Conservation (phyloP, 2,888 invertebrate genomes). For the Norana najaformis region DNA sequence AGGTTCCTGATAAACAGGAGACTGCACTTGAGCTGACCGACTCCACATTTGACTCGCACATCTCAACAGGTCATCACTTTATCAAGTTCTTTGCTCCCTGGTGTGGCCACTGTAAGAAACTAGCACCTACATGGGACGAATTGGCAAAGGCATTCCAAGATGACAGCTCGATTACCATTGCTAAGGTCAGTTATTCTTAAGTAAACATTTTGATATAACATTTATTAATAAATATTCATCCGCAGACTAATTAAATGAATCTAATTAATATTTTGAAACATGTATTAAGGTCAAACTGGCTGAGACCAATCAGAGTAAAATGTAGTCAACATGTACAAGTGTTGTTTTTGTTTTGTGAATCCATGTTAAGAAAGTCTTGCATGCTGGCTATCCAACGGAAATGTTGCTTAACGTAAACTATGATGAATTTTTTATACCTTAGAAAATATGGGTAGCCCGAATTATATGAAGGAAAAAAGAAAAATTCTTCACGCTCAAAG, state of each 20-base stretch:
- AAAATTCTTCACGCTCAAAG: neutral
- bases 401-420: neutral
- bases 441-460: neutral
- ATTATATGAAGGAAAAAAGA: too few species aligned
- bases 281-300: neutral
- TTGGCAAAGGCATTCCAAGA: constrained; percentile 9
- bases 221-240: neutral
- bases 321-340: neutral
- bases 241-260: neutral
- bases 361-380: neutral
- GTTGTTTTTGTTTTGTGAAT: neutral
- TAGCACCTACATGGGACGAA: constrained; percentile 73
- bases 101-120: constrained; percentile 82
- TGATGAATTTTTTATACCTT: too few species aligned
- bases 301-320: neutral
- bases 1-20: neutral
- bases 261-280: neutral
- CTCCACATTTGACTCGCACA: constrained; percentile 21
- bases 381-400: neutral
- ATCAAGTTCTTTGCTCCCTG: constrained; percentile 90
- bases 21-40: constrained; percentile 28
- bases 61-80: constrained; percentile 74
- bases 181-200: constrained; percentile 1
- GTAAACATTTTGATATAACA: neutral
- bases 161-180: constrained; percentile 5